These are phyloP conservation scores for Quadroppia sp. DNA, from an alignment of 2,888 invertebrate genomes.

Conservation along the genomic window DNA sequence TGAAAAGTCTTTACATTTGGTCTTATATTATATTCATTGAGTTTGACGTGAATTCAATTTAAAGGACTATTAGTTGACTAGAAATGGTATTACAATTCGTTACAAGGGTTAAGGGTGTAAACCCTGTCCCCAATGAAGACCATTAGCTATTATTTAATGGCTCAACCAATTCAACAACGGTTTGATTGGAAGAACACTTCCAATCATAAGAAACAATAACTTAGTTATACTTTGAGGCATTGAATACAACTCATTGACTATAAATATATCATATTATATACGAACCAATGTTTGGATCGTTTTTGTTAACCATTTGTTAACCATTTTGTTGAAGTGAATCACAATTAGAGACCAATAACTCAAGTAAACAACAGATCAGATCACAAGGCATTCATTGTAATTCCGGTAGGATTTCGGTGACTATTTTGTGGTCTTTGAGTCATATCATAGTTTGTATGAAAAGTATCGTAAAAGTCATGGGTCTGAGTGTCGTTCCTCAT, in stretches of 20 bases:
- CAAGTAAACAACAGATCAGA: not conserved
- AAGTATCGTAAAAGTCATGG: conserved; percentile 6
- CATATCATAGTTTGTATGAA: conserved; percentile 27
- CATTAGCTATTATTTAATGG: not conserved
- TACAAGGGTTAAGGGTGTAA: too few relatives aligned
- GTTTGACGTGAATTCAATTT: not conserved
- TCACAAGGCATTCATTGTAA: conserved; percentile 38
- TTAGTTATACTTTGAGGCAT: conserved; percentile 32
- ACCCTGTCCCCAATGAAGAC: not conserved
- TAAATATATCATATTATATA: not conserved
- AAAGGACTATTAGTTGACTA: not conserved
- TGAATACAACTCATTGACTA: not conserved
- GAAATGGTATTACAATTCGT: conserved; percentile 12
- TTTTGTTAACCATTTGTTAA: not conserved
- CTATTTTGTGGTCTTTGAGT: conserved; percentile 22
- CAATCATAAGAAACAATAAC: conserved; percentile 24
- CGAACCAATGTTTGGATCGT: not conserved
- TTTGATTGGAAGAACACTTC: not conserved
- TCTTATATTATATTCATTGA: not conserved
- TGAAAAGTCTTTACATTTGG: not conserved
- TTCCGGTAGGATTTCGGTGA: conserved; percentile 17
- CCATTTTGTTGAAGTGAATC: not conserved
- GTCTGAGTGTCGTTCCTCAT: conserved; percentile 5
- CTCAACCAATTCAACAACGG: not conserved
- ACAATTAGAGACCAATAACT: conserved; percentile 14